Conservation (phyloP, 2,888 invertebrate species). For the Conistra vaccinii region DNA sequence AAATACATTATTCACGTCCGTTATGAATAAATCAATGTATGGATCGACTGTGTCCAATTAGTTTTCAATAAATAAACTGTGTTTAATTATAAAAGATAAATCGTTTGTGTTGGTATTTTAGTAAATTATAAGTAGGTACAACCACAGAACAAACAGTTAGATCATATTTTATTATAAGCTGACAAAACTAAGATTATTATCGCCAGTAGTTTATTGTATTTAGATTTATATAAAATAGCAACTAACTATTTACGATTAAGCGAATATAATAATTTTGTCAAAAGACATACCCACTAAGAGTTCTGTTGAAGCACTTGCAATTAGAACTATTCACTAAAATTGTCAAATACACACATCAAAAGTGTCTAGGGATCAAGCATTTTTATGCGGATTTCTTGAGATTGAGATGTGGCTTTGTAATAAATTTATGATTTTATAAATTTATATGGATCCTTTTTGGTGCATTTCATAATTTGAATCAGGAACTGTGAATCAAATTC, state of each 20-base stretch:
- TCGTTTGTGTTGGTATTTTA: slow-evolving; percentile 31
- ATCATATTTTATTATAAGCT: slow-evolving; percentile 50
- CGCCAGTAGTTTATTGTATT: slow-evolving; percentile 49
- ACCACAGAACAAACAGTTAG: slow-evolving; percentile 9
- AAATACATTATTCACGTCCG: slow-evolving; percentile 38
- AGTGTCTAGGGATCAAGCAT: too few relatives aligned
- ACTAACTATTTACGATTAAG: slow-evolving; percentile 31
- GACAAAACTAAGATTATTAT: slow-evolving; percentile 52
- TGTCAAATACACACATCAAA: too few relatives aligned
- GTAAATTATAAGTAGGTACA: slow-evolving; percentile 37
- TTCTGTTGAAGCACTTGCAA: neutral
- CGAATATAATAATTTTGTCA: slow-evolving; percentile 32
- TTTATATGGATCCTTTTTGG: too few relatives aligned
- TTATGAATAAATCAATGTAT: slow-evolving; percentile 40
- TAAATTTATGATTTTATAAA: too few relatives aligned
- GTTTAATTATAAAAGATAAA: slow-evolving; percentile 46
- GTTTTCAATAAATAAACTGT: slow-evolving; percentile 46
- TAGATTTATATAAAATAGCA: slow-evolving; percentile 38
- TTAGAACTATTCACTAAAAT: slow-evolving; percentile 5
- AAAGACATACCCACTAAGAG: neutral
- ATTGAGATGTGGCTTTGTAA: too few relatives aligned
- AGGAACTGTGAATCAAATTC: too few relatives aligned
- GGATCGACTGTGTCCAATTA: slow-evolving; percentile 44
- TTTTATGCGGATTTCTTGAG: too few relatives aligned
- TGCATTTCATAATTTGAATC: too few relatives aligned